Conservation (phyloP, 2,113 vertebrate genomes). For the Hassar affinis region DNA sequence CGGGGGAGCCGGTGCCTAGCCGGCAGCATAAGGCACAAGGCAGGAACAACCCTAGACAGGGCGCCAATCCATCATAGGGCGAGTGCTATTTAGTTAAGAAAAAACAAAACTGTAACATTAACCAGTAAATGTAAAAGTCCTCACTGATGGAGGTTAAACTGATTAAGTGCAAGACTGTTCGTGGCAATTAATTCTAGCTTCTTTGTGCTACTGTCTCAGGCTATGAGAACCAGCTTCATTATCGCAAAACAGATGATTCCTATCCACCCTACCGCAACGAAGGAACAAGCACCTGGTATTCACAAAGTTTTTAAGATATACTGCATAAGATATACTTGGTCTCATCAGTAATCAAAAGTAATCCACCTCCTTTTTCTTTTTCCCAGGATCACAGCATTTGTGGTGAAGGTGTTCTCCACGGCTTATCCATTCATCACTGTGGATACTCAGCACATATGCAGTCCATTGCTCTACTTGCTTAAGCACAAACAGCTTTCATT, state of each 20-base stretch:
- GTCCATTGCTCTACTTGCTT: constrained; percentile 82
- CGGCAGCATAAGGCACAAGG: no score
- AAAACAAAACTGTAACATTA: no score
- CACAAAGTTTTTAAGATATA: not conserved
- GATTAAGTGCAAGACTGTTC: no score
- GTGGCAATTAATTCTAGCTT: no score
- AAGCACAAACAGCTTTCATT: constrained; percentile 69
- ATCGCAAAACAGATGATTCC: constrained; percentile 64
- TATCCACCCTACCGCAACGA: constrained; percentile 73
- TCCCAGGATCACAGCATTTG: constrained; percentile 87
- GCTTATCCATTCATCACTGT: constrained; percentile 68
- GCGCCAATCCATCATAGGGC: no score
- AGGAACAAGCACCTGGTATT: constrained; percentile 76
- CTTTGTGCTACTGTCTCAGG: constrained; percentile 64
- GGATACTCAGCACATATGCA: constrained; percentile 73
- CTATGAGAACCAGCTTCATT: constrained; percentile 72
- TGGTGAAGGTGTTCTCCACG: constrained; percentile 89
- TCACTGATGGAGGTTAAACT: no score
- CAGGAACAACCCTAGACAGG: no score
- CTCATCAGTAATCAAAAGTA: no score
- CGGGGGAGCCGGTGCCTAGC: no score
- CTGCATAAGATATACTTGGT: not conserved
- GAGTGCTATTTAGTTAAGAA: no score
- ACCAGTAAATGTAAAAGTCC: no score
- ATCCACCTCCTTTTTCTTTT: no score